Evolutionary conservation across 2,888 invertebrate species (phyloP), one percentile per base, ranked within the genome.

Genomic region (Embidobia sp.): DNA sequence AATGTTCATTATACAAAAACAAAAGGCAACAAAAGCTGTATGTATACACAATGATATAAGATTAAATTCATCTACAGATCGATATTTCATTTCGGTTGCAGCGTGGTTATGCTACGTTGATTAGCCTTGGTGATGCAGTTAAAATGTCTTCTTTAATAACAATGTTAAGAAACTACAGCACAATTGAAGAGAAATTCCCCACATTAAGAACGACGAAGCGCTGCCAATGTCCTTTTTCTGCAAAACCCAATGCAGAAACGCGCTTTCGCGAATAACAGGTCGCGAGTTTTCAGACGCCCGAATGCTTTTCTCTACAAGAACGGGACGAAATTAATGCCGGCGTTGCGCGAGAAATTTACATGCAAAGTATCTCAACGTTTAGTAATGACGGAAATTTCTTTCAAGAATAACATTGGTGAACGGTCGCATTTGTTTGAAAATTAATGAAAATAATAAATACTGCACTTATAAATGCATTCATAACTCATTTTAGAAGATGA

Each of bases 101-200:
- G n/a, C n/a, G n/a, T n/a, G n/a, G 40, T 40, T 16, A n/a, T 22
- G 42, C 63, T 18, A 33, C 48, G 70, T 74, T 78, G 61, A 78
- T 74, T 74, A 59, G 44, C 42, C 29, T 40, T 19, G 29, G 13
- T 55, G 64, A 59, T 61, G 69, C 64, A 59, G 69, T 61, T 40
- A 64, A 61, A 70, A 78, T 55, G 61, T 57, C 35, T 66, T 61
- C 61, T 63, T 78, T 51, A 75, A 78, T 29, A 51, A 49, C 67
- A 42, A 44, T 6, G 2, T 29, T 27, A 51, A 61, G 61, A 67
- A 74, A 61, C 37, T 46, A 18, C 29, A n/a, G 33, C 7, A 15
- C 16, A 44, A 40, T 26, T 15, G 26, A 13, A 35, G 19, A 57
- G 31, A 64, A 57, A 64, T 64, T 57, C 49, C 8, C 5, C n/a